Percentiles rank a stretch among this genome's conserved stretches.
phyloP scores from a whole-genome alignment of 2,797 vertebrate genomes.

The Peromyscus melanophrys region DNA sequence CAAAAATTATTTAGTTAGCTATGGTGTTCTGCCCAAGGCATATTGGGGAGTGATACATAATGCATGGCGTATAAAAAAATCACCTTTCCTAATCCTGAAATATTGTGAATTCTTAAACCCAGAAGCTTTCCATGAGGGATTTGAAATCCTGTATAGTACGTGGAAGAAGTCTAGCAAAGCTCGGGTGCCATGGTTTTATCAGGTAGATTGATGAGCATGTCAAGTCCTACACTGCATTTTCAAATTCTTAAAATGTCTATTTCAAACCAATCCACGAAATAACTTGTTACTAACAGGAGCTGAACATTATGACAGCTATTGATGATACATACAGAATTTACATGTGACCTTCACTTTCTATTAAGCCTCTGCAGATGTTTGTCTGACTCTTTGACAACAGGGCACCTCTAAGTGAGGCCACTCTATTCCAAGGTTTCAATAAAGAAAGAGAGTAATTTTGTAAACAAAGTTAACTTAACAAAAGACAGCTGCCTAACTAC shows the following conservation, averaged over 20 bases:
- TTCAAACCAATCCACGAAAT: slow-evolving; percentile 31
- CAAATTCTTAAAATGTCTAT: background rate
- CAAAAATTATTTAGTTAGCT: slow-evolving; percentile 58
- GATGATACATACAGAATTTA: background rate
- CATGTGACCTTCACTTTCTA: background rate
- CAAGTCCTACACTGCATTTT: background rate
- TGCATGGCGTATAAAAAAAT: slow-evolving; percentile 18
- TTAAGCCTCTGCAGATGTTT: background rate
- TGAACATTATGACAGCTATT: background rate
- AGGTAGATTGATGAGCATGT: background rate
- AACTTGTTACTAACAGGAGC: background rate
- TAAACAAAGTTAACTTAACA: background rate
- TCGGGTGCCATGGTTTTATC: background rate
- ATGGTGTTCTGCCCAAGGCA: background rate
- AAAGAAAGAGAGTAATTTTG: slow-evolving; percentile 12
- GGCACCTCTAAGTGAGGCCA: background rate
- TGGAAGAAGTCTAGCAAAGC: background rate
- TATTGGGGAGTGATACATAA: background rate
- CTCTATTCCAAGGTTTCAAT: background rate
- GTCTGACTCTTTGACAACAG: background rate
- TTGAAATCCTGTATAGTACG: background rate
- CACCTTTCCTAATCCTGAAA: slow-evolving; percentile 13
- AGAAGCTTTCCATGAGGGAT: background rate
- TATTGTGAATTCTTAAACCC: background rate
- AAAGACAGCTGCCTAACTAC: background rate